phyloP scores from a whole-genome alignment of 2,113 vertebrate genomes.

The Athene cunicularia region DNA sequence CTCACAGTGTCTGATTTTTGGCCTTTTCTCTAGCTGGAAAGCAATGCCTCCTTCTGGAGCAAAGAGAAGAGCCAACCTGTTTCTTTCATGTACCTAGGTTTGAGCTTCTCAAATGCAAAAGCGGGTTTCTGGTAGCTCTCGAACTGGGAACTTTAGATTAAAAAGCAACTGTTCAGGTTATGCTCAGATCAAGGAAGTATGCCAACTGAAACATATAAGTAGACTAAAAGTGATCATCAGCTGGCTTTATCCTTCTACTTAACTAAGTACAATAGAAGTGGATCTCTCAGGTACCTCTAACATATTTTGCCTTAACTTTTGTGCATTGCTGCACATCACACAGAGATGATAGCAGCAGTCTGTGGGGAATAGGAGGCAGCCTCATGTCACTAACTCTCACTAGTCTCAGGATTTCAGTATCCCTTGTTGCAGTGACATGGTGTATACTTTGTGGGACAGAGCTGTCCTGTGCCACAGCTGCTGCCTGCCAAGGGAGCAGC shows the following conservation, averaged over 20 bases:
- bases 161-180: background rate
- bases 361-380: background rate
- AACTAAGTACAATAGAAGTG: background rate
- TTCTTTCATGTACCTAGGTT: background rate
- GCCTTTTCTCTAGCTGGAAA: background rate
- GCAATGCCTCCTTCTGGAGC: background rate
- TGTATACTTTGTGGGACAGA: background rate
- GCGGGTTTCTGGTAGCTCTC: background rate
- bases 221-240: background rate
- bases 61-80: background rate
- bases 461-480: background rate
- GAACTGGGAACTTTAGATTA: background rate
- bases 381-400: too few relatives aligned
- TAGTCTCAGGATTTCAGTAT: background rate
- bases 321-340: accelerated
- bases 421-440: background rate
- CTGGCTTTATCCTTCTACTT: background rate
- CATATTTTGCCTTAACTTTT: background rate
- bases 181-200: background rate
- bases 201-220: background rate
- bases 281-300: accelerated
- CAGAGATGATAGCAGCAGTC: background rate
- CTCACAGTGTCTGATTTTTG: background rate
- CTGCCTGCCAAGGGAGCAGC: background rate
- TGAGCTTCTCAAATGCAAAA: background rate